Evolutionary conservation across 2,797 vertebrate genomes (phyloP).

Genomic region (Poeciliopsis paucimaculata): DNA sequence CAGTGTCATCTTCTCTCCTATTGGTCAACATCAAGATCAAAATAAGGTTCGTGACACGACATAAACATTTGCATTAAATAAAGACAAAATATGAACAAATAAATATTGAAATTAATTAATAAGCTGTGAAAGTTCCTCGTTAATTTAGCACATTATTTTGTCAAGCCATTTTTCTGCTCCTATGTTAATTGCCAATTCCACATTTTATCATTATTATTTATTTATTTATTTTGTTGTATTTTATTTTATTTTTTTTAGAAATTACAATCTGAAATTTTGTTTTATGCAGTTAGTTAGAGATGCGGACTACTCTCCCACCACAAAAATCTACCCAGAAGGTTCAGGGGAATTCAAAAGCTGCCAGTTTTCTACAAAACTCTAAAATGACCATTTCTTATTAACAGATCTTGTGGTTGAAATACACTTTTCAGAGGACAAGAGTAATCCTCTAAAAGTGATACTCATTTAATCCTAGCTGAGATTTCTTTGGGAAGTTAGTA

Average conservation of each 20-base stretch:
- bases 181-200: too few relatives aligned
- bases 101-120: too few relatives aligned
- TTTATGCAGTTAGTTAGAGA: too few relatives aligned
- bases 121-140: too few relatives aligned
- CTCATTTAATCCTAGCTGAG: background rate
- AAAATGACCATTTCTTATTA: background rate
- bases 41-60: background rate
- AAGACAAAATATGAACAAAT: too few relatives aligned
- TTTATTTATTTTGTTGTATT: too few relatives aligned
- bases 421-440: background rate
- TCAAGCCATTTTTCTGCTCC: too few relatives aligned
- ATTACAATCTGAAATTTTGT: too few relatives aligned
- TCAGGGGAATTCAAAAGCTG: background rate
- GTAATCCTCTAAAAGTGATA: background rate
- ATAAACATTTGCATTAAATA: background rate
- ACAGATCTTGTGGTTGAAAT: background rate
- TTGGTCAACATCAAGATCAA: background rate
- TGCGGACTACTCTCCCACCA: background rate
- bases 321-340: background rate
- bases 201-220: too few relatives aligned
- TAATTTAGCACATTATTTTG: too few relatives aligned
- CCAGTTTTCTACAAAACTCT: background rate
- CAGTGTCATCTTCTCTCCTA: background rate
- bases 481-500: background rate
- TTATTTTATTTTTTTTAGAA: too few relatives aligned